Base-by-base conservation (phyloP, 2,888 invertebrate genomes). In the Chrysodeixis includens region DNA sequence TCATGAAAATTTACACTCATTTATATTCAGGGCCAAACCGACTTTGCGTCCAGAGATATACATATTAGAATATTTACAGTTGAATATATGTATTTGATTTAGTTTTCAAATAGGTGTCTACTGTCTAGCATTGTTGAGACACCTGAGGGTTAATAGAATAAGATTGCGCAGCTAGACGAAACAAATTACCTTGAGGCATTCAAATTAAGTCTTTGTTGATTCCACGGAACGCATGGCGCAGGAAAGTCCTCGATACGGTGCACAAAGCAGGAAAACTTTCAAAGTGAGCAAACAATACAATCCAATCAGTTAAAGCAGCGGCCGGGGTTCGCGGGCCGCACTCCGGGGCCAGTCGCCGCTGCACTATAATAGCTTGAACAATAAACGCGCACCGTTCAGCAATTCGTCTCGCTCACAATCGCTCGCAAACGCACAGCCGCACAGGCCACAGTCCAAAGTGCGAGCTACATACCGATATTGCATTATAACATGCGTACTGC, bases 391-490 rank as follows among this genome's bases (percentile, higher is more conserved):
- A 59, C 63, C 59, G 68, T 69, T 65, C 52, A 71, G 69, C 71
- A 59, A 74, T 70, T 78, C 70, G 69, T 66, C 74, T 73, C 61
- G 66, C 66, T 68, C 70, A 73, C 72, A 73, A 63, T 63, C 69
- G 58, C 54, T 62, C 30, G 67, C 58, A 62, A 57, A 49, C 61
- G 54, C 68, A 59, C 62, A n/a, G n/a, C n/a, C n/a, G n/a, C n/a
- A n/a, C n/a, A n/a, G n/a, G n/a, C n/a, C n/a, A n/a, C n/a, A 64
- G 80, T 76, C 68, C 77, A 75, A 84, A 77, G 79, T 79, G 74
- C 76, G 69, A 67, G 59, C 55, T 67, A 69, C 67, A 64, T 62
- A 65, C 69, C 65, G 59, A 70, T 70, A 76, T 75, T 71, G 65
- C 62, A 64, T 68, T 69, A 57, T 66, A 70, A 51, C 62, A 67